phyloP scores from a whole-genome alignment of 2,113 vertebrate species.

The Pitta sordida region DNA sequence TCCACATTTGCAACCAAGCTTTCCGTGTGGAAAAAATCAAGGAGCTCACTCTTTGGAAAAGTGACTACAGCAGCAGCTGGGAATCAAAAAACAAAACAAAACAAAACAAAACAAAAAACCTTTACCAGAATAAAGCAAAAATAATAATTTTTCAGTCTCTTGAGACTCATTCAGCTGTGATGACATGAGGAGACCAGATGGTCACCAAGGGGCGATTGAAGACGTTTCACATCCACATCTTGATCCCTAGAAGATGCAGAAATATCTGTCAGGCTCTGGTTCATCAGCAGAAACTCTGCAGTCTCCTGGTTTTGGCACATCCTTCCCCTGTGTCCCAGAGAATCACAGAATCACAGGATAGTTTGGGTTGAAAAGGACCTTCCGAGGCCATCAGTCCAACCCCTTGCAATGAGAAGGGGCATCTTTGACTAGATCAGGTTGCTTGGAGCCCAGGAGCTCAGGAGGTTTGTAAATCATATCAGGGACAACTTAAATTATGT shows the following conservation, averaged over 20 bases:
- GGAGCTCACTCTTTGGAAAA: not conserved
- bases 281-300: not conserved
- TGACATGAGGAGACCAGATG: not conserved
- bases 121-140: not conserved
- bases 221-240: not conserved
- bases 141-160: not conserved
- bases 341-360: not conserved
- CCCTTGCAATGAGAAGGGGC: not conserved
- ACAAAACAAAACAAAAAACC: no score
- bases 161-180: not conserved
- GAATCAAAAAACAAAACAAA: no score
- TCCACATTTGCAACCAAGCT: not conserved
- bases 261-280: not conserved
- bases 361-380: not conserved
- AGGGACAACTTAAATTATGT: not conserved
- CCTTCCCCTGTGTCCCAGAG: not conserved
- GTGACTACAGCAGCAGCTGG: accelerated
- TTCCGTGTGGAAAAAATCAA: not conserved
- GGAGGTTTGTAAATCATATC: not conserved
- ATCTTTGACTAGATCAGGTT: not conserved
- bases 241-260: not conserved
- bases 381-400: not conserved
- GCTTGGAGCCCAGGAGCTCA: not conserved
- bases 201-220: not conserved
- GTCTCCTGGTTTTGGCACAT: not conserved